Conservation (phyloP, 2,113 vertebrate species). For the Athene noctua region DNA sequence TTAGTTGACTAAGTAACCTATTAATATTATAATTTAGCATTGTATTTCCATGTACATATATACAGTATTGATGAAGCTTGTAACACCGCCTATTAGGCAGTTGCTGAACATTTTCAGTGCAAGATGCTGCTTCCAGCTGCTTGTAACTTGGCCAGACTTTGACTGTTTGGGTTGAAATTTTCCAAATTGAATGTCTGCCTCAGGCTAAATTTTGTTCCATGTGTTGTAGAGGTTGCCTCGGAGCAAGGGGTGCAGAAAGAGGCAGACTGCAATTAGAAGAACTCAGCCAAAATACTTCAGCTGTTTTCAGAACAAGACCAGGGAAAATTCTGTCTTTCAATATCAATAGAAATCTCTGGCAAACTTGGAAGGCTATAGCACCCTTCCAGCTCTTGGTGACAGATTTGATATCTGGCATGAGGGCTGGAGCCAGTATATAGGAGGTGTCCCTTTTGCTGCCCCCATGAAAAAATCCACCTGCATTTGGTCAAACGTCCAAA, state of each 20-base stretch:
- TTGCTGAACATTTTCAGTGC: background rate
- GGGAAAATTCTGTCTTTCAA: background rate
- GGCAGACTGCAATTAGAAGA: background rate
- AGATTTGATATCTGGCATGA: background rate
- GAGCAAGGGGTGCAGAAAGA: background rate
- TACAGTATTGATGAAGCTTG: background rate
- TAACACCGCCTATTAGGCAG: background rate
- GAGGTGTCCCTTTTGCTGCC: background rate
- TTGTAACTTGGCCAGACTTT: slow-evolving; percentile 48
- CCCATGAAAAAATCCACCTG: background rate
- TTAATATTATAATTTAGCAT: background rate
- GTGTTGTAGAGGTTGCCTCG: background rate
- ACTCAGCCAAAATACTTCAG: background rate
- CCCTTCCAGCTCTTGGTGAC: background rate
- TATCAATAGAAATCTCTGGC: background rate
- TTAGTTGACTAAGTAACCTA: background rate
- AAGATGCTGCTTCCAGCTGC: slow-evolving; percentile 48
- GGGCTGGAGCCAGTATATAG: background rate
- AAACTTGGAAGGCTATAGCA: background rate
- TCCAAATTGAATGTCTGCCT: slow-evolving; percentile 40
- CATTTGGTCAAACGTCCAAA: background rate
- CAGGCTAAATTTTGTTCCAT: slow-evolving; percentile 21
- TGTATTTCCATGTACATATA: background rate
- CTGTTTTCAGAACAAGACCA: background rate
- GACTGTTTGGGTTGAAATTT: slow-evolving; percentile 41